Evolutionary conservation across 2,797 vertebrate species (phyloP).

Genomic region (Xenops minutus): DNA sequence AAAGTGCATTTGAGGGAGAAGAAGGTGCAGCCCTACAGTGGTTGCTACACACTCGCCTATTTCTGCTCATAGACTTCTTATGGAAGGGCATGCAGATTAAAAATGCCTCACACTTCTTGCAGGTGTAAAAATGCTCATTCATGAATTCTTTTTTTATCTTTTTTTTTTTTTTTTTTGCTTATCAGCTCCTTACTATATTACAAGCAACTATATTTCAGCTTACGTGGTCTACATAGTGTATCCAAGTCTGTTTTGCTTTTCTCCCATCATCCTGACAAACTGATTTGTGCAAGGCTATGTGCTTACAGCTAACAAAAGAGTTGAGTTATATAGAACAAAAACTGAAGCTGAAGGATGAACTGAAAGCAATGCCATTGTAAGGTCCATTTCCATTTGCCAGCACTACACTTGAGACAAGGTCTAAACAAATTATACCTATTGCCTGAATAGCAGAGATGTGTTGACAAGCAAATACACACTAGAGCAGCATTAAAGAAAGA

Average conservation of each 20-base stretch:
- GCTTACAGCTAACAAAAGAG: background rate
- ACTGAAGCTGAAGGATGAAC: background rate
- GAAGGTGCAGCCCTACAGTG: background rate
- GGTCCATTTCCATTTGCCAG: background rate
- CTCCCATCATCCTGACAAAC: background rate
- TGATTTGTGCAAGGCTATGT: accelerated
- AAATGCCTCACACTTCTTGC: background rate
- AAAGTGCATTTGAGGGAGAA: background rate
- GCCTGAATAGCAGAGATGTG: background rate
- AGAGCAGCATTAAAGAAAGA: background rate
- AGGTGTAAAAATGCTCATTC: background rate
- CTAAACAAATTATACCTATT: background rate
- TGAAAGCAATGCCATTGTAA: background rate
- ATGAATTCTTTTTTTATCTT: too few species aligned
- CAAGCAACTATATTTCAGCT: background rate
- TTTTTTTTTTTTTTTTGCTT: background rate
- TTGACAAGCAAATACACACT: background rate
- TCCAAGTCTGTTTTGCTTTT: background rate
- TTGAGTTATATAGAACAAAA: background rate
- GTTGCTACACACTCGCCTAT: background rate
- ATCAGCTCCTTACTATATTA: background rate
- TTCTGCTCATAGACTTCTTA: background rate
- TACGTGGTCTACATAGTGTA: background rate
- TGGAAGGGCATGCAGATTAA: background rate
- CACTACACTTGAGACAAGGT: background rate